Conservation (phyloP, 2,888 invertebrate species). For the Monopis laevigella region DNA sequence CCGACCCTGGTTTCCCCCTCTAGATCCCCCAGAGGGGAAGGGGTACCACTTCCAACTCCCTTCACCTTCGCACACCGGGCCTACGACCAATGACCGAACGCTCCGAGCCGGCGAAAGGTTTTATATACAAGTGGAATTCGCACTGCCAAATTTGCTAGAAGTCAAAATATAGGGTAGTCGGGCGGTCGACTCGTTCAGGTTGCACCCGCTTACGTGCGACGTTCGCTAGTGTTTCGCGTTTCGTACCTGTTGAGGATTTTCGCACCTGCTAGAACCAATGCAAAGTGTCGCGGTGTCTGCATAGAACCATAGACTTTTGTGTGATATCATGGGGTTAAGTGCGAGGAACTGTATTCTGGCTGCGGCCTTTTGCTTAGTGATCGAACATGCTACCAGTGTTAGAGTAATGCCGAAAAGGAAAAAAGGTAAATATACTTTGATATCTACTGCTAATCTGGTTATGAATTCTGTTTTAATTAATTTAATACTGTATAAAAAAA, state of each 20-base stretch:
- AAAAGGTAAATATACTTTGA: conserved; percentile 70
- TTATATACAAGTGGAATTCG: conserved; percentile 71
- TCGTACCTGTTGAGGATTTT: conserved; percentile 2
- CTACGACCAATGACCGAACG: conserved; percentile 57
- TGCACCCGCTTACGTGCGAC: conserved; percentile 32
- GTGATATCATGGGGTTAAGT: conserved; percentile 53
- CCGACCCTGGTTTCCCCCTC: conserved; percentile 58
- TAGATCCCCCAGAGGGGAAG: conserved; percentile 26
- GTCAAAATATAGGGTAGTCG: conserved; percentile 72
- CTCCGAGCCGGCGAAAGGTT: conserved; percentile 69
- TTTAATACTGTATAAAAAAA: too few species aligned
- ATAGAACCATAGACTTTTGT: conserved; percentile 7
- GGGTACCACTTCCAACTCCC: conserved; percentile 46
- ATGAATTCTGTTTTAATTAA: too few species aligned
- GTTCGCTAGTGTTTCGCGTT: conserved; percentile 11
- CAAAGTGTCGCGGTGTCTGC: conserved; percentile 7
- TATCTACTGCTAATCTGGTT: too few species aligned
- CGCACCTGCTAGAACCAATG: conserved; percentile 5
- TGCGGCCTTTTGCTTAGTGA: conserved; percentile 60
- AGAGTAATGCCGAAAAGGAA: conserved; percentile 64
- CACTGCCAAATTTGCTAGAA: conserved; percentile 67
- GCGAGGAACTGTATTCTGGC: conserved; percentile 59
- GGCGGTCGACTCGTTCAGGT: conserved; percentile 53
- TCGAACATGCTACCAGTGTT: conserved; percentile 61
- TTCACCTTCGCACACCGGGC: conserved; percentile 48